Evolutionary conservation across 1,140 invertebrate genomes (phyloP), one percentile per base, ranked within the genome.

Genomic region (Drosophila yakuba): DNA sequence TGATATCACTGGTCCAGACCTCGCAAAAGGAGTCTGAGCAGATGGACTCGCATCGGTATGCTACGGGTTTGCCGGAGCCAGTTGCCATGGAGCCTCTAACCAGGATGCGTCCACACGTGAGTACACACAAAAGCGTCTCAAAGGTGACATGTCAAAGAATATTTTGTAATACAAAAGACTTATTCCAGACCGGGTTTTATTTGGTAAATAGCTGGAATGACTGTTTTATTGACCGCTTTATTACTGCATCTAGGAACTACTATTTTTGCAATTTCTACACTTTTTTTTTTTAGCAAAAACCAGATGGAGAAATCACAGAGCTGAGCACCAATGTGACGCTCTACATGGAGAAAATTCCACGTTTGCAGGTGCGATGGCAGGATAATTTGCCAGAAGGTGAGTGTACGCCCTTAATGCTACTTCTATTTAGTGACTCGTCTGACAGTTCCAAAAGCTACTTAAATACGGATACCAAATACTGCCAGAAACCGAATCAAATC

Each of bases 311-410:
- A 63, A 88, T 88, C 12, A 80, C 56, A 0, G 69, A 78, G n/a
- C 43, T 89, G 6, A 84, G 43, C 38, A 69, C 77, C 14, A 89
- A 84, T 38, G 85, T 89, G 0, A 80, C 80, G 10, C 43, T 90
- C 12, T 90, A 63, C 52, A 81, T 80, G 76, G 69, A 84, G 43
- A 80, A 80, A 28, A 90, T 91, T 23, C 74, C 79, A 7, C 78
- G 88, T 0, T 38, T 91, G 7, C 71, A 85, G 44, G 78, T 91
- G 41, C 74, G 57, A 6, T 91, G 90, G 90, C 48, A 80, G n/a
- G 90, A 91, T 43, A 91, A 81, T 20, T 50, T 91, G 60, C 80
- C 85, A 0, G 73, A 79, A 23, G 90, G 90, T 91, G n/a, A 66
- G 58, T 43, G 1, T 36, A 32, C 8, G 10, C 8, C 36, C 12